Conservation (phyloP, 2,888 invertebrate species). For the Plagodis pulveraria region DNA sequence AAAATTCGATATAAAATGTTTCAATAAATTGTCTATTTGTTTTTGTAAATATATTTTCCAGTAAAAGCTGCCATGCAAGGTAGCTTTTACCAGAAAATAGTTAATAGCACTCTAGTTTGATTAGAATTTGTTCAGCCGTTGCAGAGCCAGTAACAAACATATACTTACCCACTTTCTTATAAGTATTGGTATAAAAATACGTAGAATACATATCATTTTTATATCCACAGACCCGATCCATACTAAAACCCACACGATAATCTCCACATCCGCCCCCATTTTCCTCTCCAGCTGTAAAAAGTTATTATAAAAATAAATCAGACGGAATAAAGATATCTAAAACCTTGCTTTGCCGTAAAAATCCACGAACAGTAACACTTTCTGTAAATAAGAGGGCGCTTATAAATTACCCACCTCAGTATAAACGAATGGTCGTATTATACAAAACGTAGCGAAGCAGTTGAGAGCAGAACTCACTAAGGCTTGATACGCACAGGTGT, state of each 20-base stretch:
- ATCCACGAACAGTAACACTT: conserved; percentile 39
- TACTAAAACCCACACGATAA: conserved; percentile 1
- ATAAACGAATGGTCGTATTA: conserved; percentile 61
- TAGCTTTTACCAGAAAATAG: too few species aligned
- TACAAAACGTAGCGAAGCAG: conserved; percentile 54
- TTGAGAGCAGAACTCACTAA: conserved; percentile 48
- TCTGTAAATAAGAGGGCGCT: conserved; percentile 40
- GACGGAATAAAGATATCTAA: conserved; percentile 25
- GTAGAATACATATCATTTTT: neutral
- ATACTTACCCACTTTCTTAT: too few species aligned
- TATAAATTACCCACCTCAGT: conserved; percentile 50
- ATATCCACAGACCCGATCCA: neutral
- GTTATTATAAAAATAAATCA: conserved; percentile 23
- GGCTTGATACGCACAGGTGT: conserved; percentile 8
- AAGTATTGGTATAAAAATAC: too few species aligned
- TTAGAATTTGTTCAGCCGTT: too few species aligned
- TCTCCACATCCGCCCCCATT: conserved; percentile 3
- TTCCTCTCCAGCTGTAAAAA: neutral
- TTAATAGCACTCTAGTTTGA: too few species aligned
- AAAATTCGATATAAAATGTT: too few species aligned
- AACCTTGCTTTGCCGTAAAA: conserved; percentile 32
- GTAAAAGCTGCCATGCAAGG: too few species aligned
- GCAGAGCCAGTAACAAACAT: too few species aligned
- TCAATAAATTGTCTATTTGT: too few species aligned
- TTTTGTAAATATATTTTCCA: too few species aligned